Base-by-base conservation (phyloP, 2,888 invertebrate genomes). In the Hyalella azteca region DNA sequence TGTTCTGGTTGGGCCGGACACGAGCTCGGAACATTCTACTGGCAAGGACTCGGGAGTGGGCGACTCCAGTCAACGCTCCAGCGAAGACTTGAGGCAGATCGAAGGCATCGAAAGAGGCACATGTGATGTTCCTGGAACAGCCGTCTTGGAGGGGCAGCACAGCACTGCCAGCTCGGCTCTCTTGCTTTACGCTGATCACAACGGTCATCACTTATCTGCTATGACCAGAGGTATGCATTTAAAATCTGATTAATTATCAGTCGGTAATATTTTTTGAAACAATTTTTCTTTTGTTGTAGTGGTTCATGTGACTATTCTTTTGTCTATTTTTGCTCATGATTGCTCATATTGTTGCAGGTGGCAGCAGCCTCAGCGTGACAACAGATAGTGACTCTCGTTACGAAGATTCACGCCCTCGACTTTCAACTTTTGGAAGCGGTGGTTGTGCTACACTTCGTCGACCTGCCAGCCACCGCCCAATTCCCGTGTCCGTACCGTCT, bases 1-100 rank as follows among this genome's bases (percentile, higher is more conserved):
- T 66, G 36, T 66, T 66, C 66, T 36, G 4, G 66, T 76, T 4
- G 81, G 73, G 9, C 83, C 78, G 45, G 84, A 85, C 73, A 82
- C 79, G 54, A 79, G 83, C n/a, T 83, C 83, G 1, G 84, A 85
- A 77, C 84, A 85, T 73, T 83, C 83, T 26, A 81, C 80, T 54
- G 84, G 82, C n/a, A 85, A 85, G 73, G 84, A 85, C 78, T 81
- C 81, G 0, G 84, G 84, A 7, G 81, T 81, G 26, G 83, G 84
- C 3, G 84, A 83, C 73, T 83, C 83, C 26, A 81, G 80, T 2
- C 83, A 83, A 60, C 80, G 83, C 15, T 83, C 83, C 36, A 83
- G 59, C 26, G 83, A 83, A 78, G 81, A 83, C 66, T 81, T 83
- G n/a, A 77, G 80, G 11, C 83, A 75, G 29, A 45, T 75, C n/a